Evolutionary conservation across 2,113 vertebrate species (phyloP).

Genomic region (Eurypyga helias): DNA sequence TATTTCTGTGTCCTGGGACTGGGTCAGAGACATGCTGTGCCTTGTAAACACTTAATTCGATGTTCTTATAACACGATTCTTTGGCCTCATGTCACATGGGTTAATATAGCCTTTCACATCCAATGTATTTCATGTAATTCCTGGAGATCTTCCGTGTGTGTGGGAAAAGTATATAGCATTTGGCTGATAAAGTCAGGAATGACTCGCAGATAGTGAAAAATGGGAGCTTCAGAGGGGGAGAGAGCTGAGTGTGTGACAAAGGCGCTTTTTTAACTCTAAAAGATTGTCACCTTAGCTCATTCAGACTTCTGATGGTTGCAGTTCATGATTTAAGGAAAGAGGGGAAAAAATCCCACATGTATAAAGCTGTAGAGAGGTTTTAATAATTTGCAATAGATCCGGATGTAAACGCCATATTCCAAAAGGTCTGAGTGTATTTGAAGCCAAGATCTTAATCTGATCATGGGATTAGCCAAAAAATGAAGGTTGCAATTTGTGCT

Average conservation of each 20-base stretch:
- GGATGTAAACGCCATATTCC: neutral
- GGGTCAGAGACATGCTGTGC: neutral
- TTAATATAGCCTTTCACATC: neutral
- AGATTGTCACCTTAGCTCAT: neutral
- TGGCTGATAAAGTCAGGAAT: neutral
- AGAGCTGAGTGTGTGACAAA: neutral
- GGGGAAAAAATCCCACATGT: no score
- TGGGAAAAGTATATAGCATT: neutral
- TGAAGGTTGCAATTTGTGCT: neutral
- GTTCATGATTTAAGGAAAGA: neutral
- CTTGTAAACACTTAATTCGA: neutral
- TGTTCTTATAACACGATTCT: neutral
- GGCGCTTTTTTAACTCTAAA: neutral
- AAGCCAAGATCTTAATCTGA: constrained; percentile 5
- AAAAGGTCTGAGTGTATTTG: neutral
- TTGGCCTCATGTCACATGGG: neutral
- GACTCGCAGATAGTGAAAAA: neutral
- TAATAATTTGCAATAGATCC: neutral
- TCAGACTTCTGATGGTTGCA: neutral
- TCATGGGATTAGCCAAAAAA: neutral
- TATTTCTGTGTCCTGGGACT: neutral
- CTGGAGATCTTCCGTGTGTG: neutral
- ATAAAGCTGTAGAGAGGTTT: neutral
- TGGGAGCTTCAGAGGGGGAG: neutral
- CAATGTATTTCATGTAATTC: neutral